Evolutionary conservation across 2,797 vertebrate species (phyloP).

Genomic region (Mormyrops attenuatus): DNA sequence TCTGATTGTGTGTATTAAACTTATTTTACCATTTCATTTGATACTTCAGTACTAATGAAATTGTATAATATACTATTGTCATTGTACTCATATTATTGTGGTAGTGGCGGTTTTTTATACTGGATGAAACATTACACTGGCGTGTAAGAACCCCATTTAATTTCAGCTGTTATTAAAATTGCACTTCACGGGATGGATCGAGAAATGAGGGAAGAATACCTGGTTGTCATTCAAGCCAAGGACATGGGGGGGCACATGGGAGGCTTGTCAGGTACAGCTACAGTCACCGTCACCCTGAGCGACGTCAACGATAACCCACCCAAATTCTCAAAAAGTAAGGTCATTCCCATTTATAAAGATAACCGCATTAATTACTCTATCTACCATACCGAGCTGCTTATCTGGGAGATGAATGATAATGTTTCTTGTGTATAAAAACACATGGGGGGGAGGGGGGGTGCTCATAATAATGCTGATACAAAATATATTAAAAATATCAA

Average conservation of each 20-base stretch:
- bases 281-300: constrained; percentile 86
- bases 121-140: background rate
- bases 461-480: background rate
- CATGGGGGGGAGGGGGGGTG: background rate
- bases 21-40: background rate
- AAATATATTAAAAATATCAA: background rate
- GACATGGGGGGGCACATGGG: constrained; percentile 98
- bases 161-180: constrained; percentile 88
- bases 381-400: background rate
- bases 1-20: background rate
- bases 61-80: background rate
- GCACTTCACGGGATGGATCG: constrained; percentile 97
- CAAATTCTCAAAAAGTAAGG: constrained; percentile 92
- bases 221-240: constrained; percentile 52
- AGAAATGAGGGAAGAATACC: constrained; percentile 94
- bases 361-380: background rate
- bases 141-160: constrained; percentile 19
- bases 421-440: background rate
- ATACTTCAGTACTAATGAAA: background rate
- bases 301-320: constrained; percentile 97
- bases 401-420: background rate
- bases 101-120: background rate
- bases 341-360: background rate
- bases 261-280: constrained; percentile 91
- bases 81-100: background rate